Evolutionary conservation across 1,140 invertebrate species (phyloP).

Genomic region (Batillaria attramentaria): DNA sequence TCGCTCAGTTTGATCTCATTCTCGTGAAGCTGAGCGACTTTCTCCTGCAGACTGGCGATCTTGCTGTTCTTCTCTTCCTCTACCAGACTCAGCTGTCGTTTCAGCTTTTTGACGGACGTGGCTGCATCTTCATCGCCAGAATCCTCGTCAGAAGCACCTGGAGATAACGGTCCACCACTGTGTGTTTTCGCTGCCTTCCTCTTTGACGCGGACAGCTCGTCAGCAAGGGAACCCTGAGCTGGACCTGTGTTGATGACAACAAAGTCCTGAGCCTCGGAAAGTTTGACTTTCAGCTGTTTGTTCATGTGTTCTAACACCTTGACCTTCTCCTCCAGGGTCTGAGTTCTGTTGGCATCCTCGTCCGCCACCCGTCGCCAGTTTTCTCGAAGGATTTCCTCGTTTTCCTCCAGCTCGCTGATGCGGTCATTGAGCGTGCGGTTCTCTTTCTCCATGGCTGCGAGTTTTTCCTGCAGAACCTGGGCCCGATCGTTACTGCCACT

Average conservation of each 20-base stretch:
- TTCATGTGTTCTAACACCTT: slow-evolving; percentile 57
- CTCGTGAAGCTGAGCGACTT: slow-evolving; percentile 50
- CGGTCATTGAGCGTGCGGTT: slow-evolving; percentile 53
- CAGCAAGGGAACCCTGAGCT: slow-evolving; percentile 52
- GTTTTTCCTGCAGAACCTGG: slow-evolving; percentile 25
- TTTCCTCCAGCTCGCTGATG: slow-evolving; percentile 61
- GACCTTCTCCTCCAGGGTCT: slow-evolving; percentile 61
- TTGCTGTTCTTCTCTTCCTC: slow-evolving; percentile 58
- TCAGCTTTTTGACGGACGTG: slow-evolving; percentile 35
- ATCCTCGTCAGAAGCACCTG: slow-evolving; percentile 16
- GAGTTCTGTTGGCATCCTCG: slow-evolving; percentile 59
- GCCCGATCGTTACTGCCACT: slow-evolving; percentile 38
- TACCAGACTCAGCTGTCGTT: slow-evolving; percentile 53
- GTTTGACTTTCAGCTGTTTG: slow-evolving; percentile 56
- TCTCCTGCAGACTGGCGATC: slow-evolving; percentile 59
- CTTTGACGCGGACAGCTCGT: slow-evolving; percentile 43
- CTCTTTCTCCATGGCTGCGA: slow-evolving; percentile 56
- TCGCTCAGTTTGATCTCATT: slow-evolving; percentile 64
- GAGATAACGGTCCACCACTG: neutral
- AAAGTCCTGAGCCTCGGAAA: slow-evolving; percentile 54
- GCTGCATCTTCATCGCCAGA: slow-evolving; percentile 5
- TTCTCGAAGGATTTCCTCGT: slow-evolving; percentile 60
- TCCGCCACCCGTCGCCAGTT: slow-evolving; percentile 65
- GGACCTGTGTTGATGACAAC: slow-evolving; percentile 42
- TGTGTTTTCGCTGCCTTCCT: neutral